Conservation (phyloP, 2,113 vertebrate species). For the Acinonyx jubatus region DNA sequence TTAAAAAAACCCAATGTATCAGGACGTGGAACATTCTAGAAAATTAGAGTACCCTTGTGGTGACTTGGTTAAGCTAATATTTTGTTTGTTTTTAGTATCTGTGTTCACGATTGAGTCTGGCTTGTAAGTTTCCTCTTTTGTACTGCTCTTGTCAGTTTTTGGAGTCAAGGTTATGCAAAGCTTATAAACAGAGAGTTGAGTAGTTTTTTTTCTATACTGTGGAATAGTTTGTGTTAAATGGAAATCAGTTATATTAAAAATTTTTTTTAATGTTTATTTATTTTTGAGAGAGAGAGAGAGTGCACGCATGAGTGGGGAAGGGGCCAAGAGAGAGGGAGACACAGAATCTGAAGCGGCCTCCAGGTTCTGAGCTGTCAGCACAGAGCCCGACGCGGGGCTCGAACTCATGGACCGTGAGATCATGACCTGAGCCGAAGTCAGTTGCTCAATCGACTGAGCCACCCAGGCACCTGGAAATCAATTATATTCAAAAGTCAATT, state of each 20-base stretch:
- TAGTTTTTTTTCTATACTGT: neutral
- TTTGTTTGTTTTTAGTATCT: neutral
- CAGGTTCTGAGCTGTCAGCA: no score
- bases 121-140: neutral
- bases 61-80: neutral
- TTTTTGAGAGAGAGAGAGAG: no score
- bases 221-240: neutral
- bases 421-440: no score
- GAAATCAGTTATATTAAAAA: neutral
- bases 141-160: neutral
- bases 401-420: no score
- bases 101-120: neutral
- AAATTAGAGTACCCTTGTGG: neutral
- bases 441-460: no score
- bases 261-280: no score
- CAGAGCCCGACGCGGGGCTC: no score
- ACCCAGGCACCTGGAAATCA: neutral
- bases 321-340: no score
- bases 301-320: no score
- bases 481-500: neutral
- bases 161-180: neutral
- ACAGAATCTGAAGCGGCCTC: no score
- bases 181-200: neutral
- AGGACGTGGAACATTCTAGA: neutral
- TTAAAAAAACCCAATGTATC: neutral